Evolutionary conservation across 2,888 invertebrate species (phyloP), one percentile per base, ranked within the genome.

Genomic region (Lamellibrachia satsuma): DNA sequence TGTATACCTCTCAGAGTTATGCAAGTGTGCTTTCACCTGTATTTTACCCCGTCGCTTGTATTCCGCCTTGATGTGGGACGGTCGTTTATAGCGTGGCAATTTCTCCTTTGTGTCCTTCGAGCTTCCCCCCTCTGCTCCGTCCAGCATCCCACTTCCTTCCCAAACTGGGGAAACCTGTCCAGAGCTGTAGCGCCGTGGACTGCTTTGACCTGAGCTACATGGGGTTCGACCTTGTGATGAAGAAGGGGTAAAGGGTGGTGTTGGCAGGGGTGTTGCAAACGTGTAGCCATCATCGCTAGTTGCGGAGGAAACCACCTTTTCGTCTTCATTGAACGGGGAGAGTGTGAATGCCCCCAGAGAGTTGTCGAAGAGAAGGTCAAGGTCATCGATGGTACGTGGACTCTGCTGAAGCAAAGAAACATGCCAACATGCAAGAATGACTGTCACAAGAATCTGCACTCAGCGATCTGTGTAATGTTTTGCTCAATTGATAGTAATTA

Each of bases 51-150:
- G 93, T 91, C 96, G 94, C 92, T 95, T 94, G 93, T 96, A 95
- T 93, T 96, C 96, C 8, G 96, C 96, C 93, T 95, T 95, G 93
- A 96, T 96, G 94, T 96, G 96, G 0, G 96, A 96, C 39, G 95
- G 95, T n/a, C 96, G 93, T 93, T 96, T 96, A 94, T 96, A 96
- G 51, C 96, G 94, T 0, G 96, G 96, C 52, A 96, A 90, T 91
- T 94, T 94, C 90, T 92, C 92, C 52, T 92, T 91, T 3, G 75
- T n/a, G 15, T 75, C 75, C 15, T 22, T n/a, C 15, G 75, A 75
- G 75, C 22, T 75, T 2, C 75, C 75, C 6, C 75, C 75, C 3
- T 6, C 75, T 22, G 75, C 75, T 4, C 15, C 22, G 15, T 75
- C 75, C 75, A 22, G 75, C 15, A 22, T 22, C 6, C 15, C 75